Conservation (phyloP, 2,113 vertebrate genomes). For the rat (Rattus norvegicus) region DNA sequence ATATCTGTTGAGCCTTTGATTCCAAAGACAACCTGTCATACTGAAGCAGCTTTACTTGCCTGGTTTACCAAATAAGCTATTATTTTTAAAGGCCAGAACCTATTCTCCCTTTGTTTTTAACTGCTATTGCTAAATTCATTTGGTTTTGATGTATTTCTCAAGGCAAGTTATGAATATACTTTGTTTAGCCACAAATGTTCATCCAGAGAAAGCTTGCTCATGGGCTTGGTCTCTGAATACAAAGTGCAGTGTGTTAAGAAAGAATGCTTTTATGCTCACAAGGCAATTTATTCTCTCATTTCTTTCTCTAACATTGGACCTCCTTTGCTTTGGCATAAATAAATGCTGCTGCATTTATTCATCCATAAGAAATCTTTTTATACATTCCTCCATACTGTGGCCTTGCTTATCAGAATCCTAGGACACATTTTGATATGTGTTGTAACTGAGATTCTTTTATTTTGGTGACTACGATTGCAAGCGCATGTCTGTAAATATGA, state of each 20-base stretch:
- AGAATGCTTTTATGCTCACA: background rate
- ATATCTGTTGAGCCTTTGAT: background rate
- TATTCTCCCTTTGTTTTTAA: background rate
- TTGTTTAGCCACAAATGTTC: background rate
- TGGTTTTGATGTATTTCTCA: slow-evolving; percentile 36
- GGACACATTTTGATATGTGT: slow-evolving; percentile 30
- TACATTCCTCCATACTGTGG: slow-evolving; percentile 20
- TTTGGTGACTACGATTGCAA: background rate
- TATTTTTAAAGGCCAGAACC: background rate
- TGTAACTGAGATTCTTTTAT: slow-evolving; percentile 50
- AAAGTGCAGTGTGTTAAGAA: background rate
- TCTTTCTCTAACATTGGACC: background rate
- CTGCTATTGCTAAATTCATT: background rate
- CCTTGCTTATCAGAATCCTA: slow-evolving; percentile 59
- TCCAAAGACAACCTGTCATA: background rate
- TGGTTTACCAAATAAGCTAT: background rate
- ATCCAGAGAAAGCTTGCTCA: background rate
- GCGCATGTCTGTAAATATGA: slow-evolving; percentile 47
- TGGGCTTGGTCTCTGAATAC: slow-evolving; percentile 9
- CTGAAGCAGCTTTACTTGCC: background rate
- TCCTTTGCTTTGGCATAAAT: slow-evolving; percentile 41
- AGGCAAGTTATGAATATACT: background rate
- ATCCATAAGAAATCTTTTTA: slow-evolving; percentile 56
- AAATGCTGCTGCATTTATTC: slow-evolving; percentile 25
- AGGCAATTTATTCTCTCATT: background rate